These are phyloP conservation scores for Strix uralensis DNA, from an alignment of 2,113 vertebrate species.

Conservation along the genomic window DNA sequence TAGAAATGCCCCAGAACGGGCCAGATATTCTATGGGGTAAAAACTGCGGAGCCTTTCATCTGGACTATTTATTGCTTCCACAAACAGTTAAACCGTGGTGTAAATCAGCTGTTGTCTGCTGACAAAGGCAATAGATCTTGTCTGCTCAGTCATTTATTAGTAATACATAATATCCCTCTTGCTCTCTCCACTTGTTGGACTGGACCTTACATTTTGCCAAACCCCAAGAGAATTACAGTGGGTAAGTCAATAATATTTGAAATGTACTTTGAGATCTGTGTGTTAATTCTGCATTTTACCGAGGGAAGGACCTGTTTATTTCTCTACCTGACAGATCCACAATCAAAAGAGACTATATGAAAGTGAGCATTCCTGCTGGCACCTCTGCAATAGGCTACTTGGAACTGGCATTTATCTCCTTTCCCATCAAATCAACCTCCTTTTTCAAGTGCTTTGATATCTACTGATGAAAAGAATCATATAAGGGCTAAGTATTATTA, in stretches of 20 bases:
- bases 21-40: not conserved
- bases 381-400: not conserved
- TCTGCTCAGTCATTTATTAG: not conserved
- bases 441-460: conserved; percentile 39
- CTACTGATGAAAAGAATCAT: conserved; percentile 19
- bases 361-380: not conserved
- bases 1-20: not conserved
- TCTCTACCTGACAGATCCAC: not conserved
- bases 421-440: conserved; percentile 13
- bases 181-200: not conserved
- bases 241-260: not conserved
- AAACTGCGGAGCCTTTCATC: not conserved
- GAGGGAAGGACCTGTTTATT: not conserved
- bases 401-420: conserved; percentile 4
- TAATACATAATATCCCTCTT: not conserved
- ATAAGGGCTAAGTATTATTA: conserved; percentile 7
- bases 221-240: not conserved
- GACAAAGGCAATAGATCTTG: conserved; percentile 19
- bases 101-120: conserved; percentile 34
- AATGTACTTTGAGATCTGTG: not conserved
- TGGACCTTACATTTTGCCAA: not conserved
- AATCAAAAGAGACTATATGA: not conserved
- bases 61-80: not conserved
- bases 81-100: not conserved
- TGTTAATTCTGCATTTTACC: not conserved